Percentiles rank a stretch among this genome's conserved stretches.
Evolutionary conservation across 2,888 invertebrate genomes (phyloP).

Genomic region (Nomada ferruginata): DNA sequence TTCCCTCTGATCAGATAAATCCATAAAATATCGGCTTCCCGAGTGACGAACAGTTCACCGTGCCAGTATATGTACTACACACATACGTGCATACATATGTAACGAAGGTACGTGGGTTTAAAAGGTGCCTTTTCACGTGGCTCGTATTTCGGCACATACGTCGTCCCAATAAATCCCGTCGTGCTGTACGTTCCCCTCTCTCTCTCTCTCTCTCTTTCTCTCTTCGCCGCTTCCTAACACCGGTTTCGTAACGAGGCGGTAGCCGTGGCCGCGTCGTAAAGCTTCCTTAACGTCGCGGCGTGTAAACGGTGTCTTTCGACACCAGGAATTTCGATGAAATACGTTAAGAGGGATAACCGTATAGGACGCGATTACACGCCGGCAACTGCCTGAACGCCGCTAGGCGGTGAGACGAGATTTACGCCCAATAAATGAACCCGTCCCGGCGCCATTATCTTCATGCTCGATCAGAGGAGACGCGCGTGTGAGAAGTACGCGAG

Average conservation of each 20-base stretch:
- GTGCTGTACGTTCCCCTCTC: slow-evolving; percentile 29
- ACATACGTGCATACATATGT: too few species aligned
- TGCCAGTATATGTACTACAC: too few species aligned
- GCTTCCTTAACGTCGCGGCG: slow-evolving; percentile 56
- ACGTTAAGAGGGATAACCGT: slow-evolving; percentile 56
- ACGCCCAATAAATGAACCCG: slow-evolving; percentile 77
- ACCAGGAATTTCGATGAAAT: slow-evolving; percentile 67
- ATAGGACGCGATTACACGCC: slow-evolving; percentile 61
- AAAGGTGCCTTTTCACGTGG: slow-evolving; percentile 26
- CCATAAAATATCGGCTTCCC: slow-evolving; percentile 32
- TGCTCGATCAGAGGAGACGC: slow-evolving; percentile 69
- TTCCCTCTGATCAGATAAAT: slow-evolving; percentile 40
- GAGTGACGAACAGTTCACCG: slow-evolving; percentile 1
- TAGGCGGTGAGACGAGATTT: slow-evolving; percentile 69
- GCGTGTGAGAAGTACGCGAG: slow-evolving; percentile 11
- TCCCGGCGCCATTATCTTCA: slow-evolving; percentile 73
- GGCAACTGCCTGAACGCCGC: slow-evolving; percentile 41
- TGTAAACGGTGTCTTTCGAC: slow-evolving; percentile 69
- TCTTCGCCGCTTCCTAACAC: slow-evolving; percentile 3
- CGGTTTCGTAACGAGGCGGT: slow-evolving; percentile 65
- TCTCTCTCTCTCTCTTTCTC: background rate
- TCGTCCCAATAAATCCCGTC: slow-evolving; percentile 50
- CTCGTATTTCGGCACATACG: slow-evolving; percentile 54
- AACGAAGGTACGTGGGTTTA: background rate
- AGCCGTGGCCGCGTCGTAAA: slow-evolving; percentile 61